Evolutionary conservation across 2,797 vertebrate genomes (phyloP).

Genomic region (Threskiornis aethiopicus): DNA sequence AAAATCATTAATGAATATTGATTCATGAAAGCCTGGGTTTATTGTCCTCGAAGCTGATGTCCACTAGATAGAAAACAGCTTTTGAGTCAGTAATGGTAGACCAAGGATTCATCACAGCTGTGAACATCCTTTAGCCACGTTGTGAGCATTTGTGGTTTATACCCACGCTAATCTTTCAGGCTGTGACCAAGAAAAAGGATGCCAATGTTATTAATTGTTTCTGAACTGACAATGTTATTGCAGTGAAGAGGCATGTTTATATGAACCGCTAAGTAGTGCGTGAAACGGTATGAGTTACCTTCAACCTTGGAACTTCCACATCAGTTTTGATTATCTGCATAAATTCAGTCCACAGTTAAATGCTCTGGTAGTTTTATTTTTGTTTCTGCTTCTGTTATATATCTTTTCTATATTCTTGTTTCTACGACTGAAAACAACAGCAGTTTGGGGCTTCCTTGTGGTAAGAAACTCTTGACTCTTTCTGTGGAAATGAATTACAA

Average conservation of each 20-base stretch:
- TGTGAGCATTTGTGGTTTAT: not conserved
- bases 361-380: slow-evolving; percentile 11
- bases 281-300: not conserved
- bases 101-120: not conserved
- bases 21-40: not conserved
- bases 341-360: not conserved
- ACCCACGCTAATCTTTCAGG: not conserved
- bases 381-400: not conserved
- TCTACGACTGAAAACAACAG: not conserved
- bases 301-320: not conserved
- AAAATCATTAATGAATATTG: not conserved
- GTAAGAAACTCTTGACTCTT: not conserved
- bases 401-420: not conserved
- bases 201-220: not conserved
- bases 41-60: not conserved
- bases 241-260: not conserved
- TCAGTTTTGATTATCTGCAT: slow-evolving; percentile 20
- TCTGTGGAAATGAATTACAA: not conserved
- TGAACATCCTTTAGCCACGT: not conserved
- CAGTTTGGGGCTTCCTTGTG: not conserved
- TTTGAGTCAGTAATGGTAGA: not conserved
- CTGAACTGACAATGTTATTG: not conserved
- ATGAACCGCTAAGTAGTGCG: not conserved
- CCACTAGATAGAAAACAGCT: not conserved
- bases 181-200: not conserved